Base-by-base conservation (phyloP, 2,113 vertebrate species). In the Vanacampus margaritifer region DNA sequence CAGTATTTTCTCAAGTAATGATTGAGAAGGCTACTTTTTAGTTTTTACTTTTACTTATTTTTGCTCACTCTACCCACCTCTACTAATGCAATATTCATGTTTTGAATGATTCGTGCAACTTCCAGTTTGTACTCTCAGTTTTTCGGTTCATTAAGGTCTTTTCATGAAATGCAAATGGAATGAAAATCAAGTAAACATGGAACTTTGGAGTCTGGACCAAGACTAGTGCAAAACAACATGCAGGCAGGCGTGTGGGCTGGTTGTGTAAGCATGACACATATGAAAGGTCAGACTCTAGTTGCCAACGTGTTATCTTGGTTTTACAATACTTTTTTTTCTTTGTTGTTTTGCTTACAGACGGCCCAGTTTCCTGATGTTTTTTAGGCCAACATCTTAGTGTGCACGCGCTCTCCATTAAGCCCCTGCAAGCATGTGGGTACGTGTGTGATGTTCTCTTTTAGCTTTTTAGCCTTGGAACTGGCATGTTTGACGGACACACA, bases 381-480 rank as follows among this genome's bases (percentile, higher is more conserved):
- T 43, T 43, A 43, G 36, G 23, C 23, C 36, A 67, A 60, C 59
- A 23, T 72, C 62, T 73, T 84, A 70, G 79, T 79, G 68, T 81
- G 82, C 76, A n/a, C 17, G 64, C 6, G 2, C 65, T 41, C 65
- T 65, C 21, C 74, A 56, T 67, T 83, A 84, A 86, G 78, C 84
- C 67, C 79, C 70, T 77, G 53, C 12, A 66, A 75, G 79, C 74
- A 69, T 68, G 58, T 82, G 45, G 72, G 68, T 79, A 53, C 41
- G 12, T 64, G 69, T 63, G 75, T 45, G 6, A 5, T 5, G 3
- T 64, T 75, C 78, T 63, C 53, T 28, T 32, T 82, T 84, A 83
- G 75, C 80, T 81, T 89, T 75, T 89, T 75, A 87, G 86, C 78
- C 76, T 36, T 17, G 53, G 70, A 65, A 79, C 84, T 86, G 84